Conservation (phyloP, 2,797 vertebrate species). For the Scarus forsteni region DNA sequence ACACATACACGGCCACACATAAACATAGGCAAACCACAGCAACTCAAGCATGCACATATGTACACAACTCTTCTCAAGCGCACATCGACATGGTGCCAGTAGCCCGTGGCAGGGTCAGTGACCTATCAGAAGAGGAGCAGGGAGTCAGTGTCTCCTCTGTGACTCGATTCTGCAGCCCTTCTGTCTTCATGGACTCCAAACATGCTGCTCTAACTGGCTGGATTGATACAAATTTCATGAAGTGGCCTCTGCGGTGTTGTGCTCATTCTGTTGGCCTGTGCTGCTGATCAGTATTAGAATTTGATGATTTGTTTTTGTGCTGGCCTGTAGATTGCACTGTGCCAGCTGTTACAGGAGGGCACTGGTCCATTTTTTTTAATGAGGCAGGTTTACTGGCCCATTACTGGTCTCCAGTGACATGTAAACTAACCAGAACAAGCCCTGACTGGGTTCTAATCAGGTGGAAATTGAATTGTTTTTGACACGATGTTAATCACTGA, state of each 20-base stretch:
- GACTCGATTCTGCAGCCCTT: constrained; percentile 35
- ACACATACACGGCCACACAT: constrained; percentile 21
- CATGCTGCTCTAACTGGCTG: constrained; percentile 33
- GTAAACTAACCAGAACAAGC: constrained; percentile 65
- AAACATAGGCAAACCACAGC: constrained; percentile 38
- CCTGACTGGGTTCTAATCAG: constrained; percentile 59
- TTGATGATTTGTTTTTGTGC: constrained; percentile 66
- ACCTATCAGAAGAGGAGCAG: constrained; percentile 62
- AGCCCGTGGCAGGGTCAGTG: constrained; percentile 66
- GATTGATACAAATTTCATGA: constrained; percentile 54
- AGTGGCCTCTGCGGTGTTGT: constrained; percentile 18
- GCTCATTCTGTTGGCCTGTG: constrained; percentile 38
- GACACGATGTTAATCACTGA: constrained; percentile 37
- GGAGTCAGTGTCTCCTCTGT: constrained; percentile 51
- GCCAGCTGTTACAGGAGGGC: constrained; percentile 71
- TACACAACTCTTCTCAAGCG: constrained; percentile 56
- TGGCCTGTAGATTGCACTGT: constrained; percentile 34
- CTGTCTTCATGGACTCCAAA: constrained; percentile 38
- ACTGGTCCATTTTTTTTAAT: constrained; percentile 73
- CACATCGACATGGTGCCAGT: constrained; percentile 60
- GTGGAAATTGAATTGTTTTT: constrained; percentile 48
- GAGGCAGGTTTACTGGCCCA: constrained; percentile 70
- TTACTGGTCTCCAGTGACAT: constrained; percentile 71
- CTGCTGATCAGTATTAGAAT: constrained; percentile 58
- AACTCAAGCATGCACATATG: constrained; percentile 60